phyloP scores from a whole-genome alignment of 2,113 vertebrate genomes.

The Prunella fulvescens region DNA sequence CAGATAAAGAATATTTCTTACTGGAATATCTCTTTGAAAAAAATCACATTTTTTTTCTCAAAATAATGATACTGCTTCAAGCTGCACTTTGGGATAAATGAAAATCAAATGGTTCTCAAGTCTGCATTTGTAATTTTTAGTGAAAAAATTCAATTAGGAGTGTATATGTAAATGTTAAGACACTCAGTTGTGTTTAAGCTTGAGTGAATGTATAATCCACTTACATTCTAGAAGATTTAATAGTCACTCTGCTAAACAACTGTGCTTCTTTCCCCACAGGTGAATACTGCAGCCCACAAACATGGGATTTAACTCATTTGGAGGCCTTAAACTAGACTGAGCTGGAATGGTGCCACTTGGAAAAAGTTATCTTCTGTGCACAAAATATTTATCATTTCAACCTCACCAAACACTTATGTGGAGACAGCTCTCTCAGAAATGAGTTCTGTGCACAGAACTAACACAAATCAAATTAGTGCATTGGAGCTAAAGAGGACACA shows the following conservation, averaged over 20 bases:
- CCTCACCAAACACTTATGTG: background rate
- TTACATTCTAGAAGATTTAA: background rate
- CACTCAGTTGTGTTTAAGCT: background rate
- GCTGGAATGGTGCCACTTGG: background rate
- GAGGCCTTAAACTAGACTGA: background rate
- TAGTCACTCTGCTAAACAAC: background rate
- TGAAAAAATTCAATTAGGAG: background rate
- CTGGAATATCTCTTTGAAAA: background rate
- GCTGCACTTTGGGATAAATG: background rate
- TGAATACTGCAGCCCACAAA: background rate
- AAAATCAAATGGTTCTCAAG: background rate
- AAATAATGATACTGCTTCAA: background rate
- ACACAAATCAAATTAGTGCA: conserved; percentile 49
- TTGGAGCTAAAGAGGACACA: conserved; percentile 28
- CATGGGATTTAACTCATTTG: background rate
- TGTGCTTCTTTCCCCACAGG: background rate
- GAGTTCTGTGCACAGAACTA: conserved; percentile 9
- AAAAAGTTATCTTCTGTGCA: conserved; percentile 24
- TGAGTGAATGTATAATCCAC: conserved; percentile 5
- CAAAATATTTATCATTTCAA: conserved; percentile 56
- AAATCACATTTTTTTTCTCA: background rate
- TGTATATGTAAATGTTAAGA: background rate
- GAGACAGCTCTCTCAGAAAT: background rate
- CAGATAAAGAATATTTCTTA: background rate
- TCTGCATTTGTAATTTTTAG: background rate